Conservation (phyloP, 2,113 vertebrate species). For the Ovis aries region ARS-UI_Ramb_v3.0 NC_056054.1:234236001-234236500, state of each 20-base stretch:
- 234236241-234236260: background rate
- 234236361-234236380: background rate
- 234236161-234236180: background rate
- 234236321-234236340: background rate
- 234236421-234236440: background rate
- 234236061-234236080: background rate
- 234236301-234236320: background rate
- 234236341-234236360: background rate
- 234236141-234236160: background rate
- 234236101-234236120: background rate
- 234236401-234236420: background rate
- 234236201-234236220: background rate
- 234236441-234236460: background rate
- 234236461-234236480: background rate
- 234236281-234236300: background rate
- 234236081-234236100: background rate
- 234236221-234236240: background rate
- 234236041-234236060: background rate
- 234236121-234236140: background rate
- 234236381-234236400: background rate
- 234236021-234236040: background rate
- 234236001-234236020: background rate
- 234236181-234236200: background rate
- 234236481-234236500: background rate
- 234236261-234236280: background rate